These are phyloP conservation scores for Pipra filicauda DNA, from an alignment of 2,113 vertebrate genomes.

Conservation along the genomic window DNA sequence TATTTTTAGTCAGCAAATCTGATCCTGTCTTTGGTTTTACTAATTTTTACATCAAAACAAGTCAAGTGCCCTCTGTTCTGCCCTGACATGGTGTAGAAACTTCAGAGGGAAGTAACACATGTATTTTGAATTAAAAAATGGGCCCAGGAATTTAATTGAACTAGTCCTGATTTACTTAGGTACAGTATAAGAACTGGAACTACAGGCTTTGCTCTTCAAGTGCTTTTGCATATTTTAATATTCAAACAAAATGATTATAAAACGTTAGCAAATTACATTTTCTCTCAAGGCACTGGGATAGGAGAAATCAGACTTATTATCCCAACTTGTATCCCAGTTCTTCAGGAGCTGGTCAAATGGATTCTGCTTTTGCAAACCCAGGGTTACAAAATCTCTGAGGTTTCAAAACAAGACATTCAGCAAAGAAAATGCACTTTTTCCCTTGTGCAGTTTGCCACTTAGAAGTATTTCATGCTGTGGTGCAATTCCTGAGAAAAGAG, in stretches of 20 bases:
- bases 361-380: background rate
- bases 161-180: background rate
- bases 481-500: background rate
- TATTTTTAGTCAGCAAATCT: conserved; percentile 7
- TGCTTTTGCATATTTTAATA: background rate
- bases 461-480: background rate
- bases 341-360: background rate
- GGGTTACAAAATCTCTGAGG: background rate
- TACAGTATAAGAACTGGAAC: background rate
- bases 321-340: background rate
- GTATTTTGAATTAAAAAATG: background rate
- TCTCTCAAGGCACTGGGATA: background rate
- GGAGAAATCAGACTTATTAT: background rate
- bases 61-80: background rate
- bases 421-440: background rate
- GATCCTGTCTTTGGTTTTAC: background rate
- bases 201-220: background rate
- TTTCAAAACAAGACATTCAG: background rate
- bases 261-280: background rate
- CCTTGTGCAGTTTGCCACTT: background rate
- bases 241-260: background rate
- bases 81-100: background rate
- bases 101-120: background rate
- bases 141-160: background rate
- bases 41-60: conserved; percentile 4